A percentile compares a stretch with the other conserved stretches of the same genome.
Evolutionary conservation across 2,113 vertebrate species (phyloP).

Genomic region (Lonchura striata): DNA sequence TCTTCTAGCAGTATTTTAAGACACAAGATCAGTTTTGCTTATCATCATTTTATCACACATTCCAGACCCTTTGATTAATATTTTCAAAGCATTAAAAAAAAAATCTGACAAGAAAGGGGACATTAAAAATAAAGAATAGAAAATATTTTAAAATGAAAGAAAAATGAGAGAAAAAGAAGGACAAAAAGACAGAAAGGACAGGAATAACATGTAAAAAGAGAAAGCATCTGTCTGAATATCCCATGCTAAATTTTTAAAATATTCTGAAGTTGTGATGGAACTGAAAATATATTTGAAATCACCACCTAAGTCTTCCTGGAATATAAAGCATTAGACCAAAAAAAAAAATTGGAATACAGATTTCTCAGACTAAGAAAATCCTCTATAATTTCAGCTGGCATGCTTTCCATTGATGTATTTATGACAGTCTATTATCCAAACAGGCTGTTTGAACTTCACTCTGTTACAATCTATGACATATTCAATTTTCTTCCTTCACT

Average conservation of each 20-base stretch:
- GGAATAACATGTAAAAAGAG: background rate
- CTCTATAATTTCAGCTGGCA: conserved; percentile 11
- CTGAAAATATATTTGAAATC: conserved; percentile 8
- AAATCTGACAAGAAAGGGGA: background rate
- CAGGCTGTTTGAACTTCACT: conserved; percentile 41
- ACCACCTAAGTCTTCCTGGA: background rate
- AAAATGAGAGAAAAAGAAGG: background rate
- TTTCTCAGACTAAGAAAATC: conserved; percentile 17
- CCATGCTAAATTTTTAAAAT: background rate
- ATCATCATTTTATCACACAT: background rate
- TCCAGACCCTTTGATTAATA: background rate
- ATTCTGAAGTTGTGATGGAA: background rate
- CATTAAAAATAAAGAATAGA: background rate
- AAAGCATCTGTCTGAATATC: background rate
- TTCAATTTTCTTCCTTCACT: conserved; percentile 51
- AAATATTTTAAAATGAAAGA: background rate
- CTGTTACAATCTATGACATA: conserved; percentile 44
- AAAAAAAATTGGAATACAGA: background rate
- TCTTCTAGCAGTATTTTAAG: background rate
- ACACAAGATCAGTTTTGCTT: background rate
- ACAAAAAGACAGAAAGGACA: background rate
- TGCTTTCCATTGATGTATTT: conserved; percentile 36
- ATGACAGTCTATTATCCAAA: conserved; percentile 50
- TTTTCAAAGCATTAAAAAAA: background rate
- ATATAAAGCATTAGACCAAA: background rate